phyloP scores from a whole-genome alignment of 2,797 vertebrate species.

The Thaleichthys pacificus region DNA sequence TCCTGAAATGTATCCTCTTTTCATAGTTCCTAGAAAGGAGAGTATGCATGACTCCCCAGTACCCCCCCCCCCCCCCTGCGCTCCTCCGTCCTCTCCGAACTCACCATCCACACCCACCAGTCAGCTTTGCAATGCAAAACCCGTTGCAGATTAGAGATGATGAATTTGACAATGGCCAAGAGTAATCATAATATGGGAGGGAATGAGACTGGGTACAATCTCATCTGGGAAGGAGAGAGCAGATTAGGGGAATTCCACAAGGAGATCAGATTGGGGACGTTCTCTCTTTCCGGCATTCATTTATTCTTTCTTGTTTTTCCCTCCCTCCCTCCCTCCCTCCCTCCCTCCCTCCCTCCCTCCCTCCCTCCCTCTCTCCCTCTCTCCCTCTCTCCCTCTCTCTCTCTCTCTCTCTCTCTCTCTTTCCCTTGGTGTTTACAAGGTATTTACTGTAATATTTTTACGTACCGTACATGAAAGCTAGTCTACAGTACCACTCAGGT shows the following conservation, averaged over 20 bases:
- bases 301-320: conserved; percentile 62
- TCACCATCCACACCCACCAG: background rate
- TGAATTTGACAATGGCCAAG: conserved; percentile 48
- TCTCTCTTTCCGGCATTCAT: conserved; percentile 61
- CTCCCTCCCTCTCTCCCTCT: conserved; percentile 8
- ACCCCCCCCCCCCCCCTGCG: too few relatives aligned
- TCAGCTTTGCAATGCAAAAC: background rate
- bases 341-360: conserved; percentile 32
- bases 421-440: conserved; percentile 12
- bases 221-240: conserved; percentile 65
- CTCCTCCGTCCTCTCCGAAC: too few relatives aligned
- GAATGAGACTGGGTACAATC: conserved; percentile 63
- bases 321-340: conserved; percentile 22
- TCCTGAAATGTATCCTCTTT: background rate
- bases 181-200: conserved; percentile 5
- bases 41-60: too few relatives aligned
- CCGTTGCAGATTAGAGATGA: conserved; percentile 60
- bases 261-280: conserved; percentile 66
- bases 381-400: conserved; percentile 27
- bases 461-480: too few relatives aligned
- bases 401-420: conserved; percentile 13
- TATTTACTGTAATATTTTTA: too few relatives aligned
- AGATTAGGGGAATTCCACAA: conserved; percentile 75
- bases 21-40: background rate
- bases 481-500: too few relatives aligned